phyloP scores from a whole-genome alignment of 2,888 invertebrate genomes.

The Ecliptopera silaceata region DNA sequence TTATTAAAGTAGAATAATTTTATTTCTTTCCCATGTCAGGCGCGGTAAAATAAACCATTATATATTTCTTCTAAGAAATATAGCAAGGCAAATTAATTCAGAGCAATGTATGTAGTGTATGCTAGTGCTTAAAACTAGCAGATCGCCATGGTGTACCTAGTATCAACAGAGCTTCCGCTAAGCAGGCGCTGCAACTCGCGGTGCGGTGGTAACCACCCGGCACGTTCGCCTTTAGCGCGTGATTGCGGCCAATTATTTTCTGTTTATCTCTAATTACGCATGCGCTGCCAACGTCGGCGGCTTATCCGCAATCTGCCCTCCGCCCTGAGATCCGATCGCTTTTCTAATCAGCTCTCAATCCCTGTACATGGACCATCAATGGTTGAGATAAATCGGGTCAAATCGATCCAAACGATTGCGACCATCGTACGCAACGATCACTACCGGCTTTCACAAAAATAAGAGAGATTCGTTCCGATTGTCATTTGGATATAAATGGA shows the following conservation, averaged over 20 bases:
- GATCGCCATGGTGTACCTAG: constrained; percentile 35
- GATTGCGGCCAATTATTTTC: constrained; percentile 82
- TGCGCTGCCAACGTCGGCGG: constrained; percentile 76
- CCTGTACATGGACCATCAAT: constrained; percentile 71
- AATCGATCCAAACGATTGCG: constrained; percentile 41
- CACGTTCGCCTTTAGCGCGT: constrained; percentile 72
- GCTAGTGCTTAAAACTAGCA: constrained; percentile 27
- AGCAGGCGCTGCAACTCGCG: constrained; percentile 43
- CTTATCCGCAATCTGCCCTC: constrained; percentile 80
- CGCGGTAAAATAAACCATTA: neutral
- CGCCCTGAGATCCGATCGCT: constrained; percentile 77
- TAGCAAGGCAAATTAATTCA: neutral
- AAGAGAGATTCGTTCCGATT: constrained; percentile 55
- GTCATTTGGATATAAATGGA: constrained; percentile 57
- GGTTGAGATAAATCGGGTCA: constrained; percentile 55
- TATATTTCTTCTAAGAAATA: neutral
- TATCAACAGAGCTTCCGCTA: constrained; percentile 49
- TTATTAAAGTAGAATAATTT: neutral
- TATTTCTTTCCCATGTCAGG: neutral
- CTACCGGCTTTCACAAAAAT: constrained; percentile 53
- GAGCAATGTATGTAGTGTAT: neutral
- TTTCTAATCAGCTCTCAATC: constrained; percentile 76
- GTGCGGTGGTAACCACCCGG: constrained; percentile 45
- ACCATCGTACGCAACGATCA: constrained; percentile 40
- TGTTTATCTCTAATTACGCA: constrained; percentile 83